Conservation (phyloP, 2,113 vertebrate genomes). For the Lophius piscatorius region DNA sequence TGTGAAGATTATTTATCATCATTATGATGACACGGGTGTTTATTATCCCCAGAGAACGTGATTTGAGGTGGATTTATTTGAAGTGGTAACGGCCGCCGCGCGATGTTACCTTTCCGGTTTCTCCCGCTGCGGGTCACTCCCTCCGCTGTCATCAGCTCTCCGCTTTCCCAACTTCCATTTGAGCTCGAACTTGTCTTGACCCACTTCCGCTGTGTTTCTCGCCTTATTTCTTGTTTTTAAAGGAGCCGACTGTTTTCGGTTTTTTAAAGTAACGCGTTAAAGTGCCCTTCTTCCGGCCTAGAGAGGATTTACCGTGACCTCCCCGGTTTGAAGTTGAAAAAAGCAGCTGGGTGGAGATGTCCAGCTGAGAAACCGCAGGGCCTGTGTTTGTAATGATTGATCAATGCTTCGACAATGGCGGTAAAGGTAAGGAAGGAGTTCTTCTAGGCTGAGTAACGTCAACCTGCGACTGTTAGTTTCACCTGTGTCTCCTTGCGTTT, state of each 20-base stretch:
- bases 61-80: background rate
- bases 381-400: conserved; percentile 75
- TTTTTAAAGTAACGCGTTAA: conserved; percentile 60
- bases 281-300: conserved; percentile 11
- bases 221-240: background rate
- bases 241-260: conserved; percentile 33
- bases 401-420: conserved; percentile 77
- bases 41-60: too few species aligned
- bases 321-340: conserved; percentile 22
- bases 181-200: background rate
- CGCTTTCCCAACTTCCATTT: conserved; percentile 40
- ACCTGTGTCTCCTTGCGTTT: background rate
- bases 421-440: conserved; percentile 68
- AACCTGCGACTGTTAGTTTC: background rate
- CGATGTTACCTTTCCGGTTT: conserved; percentile 77
- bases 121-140: conserved; percentile 53
- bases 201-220: background rate
- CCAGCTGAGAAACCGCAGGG: conserved; percentile 73
- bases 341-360: conserved; percentile 67
- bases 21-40: background rate
- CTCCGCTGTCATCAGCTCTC: conserved; percentile 51
- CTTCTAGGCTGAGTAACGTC: background rate
- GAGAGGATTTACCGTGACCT: conserved; percentile 47
- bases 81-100: conserved; percentile 14
- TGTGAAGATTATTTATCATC: too few species aligned